Evolutionary conservation across 2,888 invertebrate species (phyloP).

Genomic region (Ptilodon capucinus): DNA sequence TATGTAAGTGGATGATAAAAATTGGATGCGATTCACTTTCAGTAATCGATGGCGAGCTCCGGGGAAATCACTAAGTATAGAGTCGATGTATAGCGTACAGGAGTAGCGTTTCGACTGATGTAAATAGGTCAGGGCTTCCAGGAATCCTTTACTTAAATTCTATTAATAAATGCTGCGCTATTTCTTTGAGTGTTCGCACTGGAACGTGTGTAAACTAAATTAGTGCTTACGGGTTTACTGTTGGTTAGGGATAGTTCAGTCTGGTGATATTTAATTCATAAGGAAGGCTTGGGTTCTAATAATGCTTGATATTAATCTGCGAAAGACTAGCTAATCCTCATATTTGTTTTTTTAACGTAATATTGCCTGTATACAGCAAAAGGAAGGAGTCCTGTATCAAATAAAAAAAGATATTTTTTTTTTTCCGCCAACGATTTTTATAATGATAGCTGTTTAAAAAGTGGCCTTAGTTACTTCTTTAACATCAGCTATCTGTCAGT

Average conservation of each 20-base stretch:
- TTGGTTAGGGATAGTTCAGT: neutral
- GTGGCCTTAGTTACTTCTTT: too few species aligned
- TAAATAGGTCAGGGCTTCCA: conserved; percentile 23
- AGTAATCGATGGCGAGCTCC: conserved; percentile 56
- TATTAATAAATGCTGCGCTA: conserved; percentile 18
- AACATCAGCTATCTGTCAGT: too few species aligned
- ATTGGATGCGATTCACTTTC: conserved; percentile 65
- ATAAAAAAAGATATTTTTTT: too few species aligned
- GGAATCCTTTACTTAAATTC: conserved; percentile 15
- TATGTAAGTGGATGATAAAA: conserved; percentile 68
- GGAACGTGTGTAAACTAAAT: neutral
- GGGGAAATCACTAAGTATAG: conserved; percentile 66
- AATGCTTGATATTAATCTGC: neutral
- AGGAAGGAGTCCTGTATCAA: too few species aligned
- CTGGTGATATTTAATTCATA: neutral
- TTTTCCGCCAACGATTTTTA: too few species aligned
- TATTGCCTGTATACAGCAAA: too few species aligned
- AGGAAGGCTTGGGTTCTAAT: neutral
- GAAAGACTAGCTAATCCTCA: too few species aligned
- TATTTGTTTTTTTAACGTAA: too few species aligned
- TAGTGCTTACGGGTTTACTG: neutral
- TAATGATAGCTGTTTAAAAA: too few species aligned
- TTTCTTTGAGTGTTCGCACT: conserved; percentile 11
- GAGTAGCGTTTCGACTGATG: conserved; percentile 29
- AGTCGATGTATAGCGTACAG: conserved; percentile 38